Evolutionary conservation across 2,888 invertebrate species (phyloP).

Genomic region (Melanchra persicariae): DNA sequence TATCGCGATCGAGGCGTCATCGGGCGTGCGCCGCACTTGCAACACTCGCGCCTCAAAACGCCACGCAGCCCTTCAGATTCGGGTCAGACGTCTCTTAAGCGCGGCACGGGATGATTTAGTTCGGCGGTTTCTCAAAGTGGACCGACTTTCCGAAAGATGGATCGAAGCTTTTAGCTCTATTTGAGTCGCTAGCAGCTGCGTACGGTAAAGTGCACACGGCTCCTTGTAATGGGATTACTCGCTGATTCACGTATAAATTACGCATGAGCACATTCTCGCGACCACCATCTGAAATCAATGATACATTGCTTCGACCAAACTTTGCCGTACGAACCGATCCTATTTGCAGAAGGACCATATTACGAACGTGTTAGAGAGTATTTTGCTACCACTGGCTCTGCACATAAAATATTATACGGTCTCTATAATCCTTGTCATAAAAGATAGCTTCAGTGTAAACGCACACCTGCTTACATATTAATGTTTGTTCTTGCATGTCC

Average conservation of each 20-base stretch:
- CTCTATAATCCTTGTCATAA: constrained; percentile 54
- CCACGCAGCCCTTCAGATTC: constrained; percentile 79
- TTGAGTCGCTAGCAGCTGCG: constrained; percentile 81
- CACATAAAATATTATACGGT: constrained; percentile 55
- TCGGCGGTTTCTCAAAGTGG: constrained; percentile 84
- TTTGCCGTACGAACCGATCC: constrained; percentile 39
- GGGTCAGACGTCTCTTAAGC: constrained; percentile 81
- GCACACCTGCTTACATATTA: constrained; percentile 49
- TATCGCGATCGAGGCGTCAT: constrained; percentile 73
- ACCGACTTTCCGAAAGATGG: constrained; percentile 86
- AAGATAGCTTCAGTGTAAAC: constrained; percentile 51
- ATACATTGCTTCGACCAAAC: constrained; percentile 64
- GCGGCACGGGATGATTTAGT: constrained; percentile 82
- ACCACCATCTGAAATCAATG: constrained; percentile 72
- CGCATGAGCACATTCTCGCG: constrained; percentile 73
- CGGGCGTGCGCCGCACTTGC: constrained; percentile 72
- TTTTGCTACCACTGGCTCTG: constrained; percentile 34
- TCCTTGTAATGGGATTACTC: constrained; percentile 78
- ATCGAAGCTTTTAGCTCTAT: constrained; percentile 88
- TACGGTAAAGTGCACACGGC: constrained; percentile 77
- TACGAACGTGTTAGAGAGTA: constrained; percentile 42
- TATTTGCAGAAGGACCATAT: constrained; percentile 35
- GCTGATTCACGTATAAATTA: constrained; percentile 79
- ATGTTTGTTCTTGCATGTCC: constrained; percentile 47
- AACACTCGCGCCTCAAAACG: constrained; percentile 70